Conservation (phyloP, 2,113 vertebrate genomes). For the Odontesthes bonariensis region DNA sequence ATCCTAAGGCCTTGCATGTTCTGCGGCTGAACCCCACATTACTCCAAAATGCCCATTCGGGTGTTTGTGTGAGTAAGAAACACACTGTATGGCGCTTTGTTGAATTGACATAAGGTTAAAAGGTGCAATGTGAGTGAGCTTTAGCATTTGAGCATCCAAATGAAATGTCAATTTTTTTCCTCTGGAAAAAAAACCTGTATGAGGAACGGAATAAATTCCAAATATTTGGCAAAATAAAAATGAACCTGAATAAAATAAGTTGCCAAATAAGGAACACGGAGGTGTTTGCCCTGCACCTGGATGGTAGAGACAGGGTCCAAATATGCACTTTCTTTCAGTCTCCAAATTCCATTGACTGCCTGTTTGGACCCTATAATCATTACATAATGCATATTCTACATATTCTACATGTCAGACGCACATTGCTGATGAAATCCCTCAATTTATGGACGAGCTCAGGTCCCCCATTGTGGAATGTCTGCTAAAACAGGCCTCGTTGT, state of each 20-base stretch:
- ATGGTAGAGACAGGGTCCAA: slow-evolving; percentile 22
- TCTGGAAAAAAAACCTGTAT: not conserved
- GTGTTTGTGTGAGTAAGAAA: not conserved
- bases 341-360: slow-evolving; percentile 41
- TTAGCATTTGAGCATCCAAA: not conserved
- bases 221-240: not conserved
- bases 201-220: too few species aligned
- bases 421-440: slow-evolving; percentile 79
- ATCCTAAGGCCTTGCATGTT: not conserved
- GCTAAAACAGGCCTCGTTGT: slow-evolving; percentile 64
- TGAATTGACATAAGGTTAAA: not conserved
- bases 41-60: not conserved
- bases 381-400: slow-evolving; percentile 76
- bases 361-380: slow-evolving; percentile 43
- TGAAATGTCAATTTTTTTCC: not conserved
- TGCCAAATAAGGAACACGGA: not conserved
- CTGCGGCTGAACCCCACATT: not conserved
- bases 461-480: slow-evolving; percentile 77
- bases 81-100: not conserved
- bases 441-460: slow-evolving; percentile 79
- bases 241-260: not conserved
- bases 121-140: not conserved
- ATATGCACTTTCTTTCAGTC: slow-evolving; percentile 32
- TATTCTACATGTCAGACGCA: slow-evolving; percentile 69
- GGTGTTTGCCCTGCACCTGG: slow-evolving; percentile 26